phyloP scores from a whole-genome alignment of 2,888 invertebrate species.

The Trachelus iudaicus region DNA sequence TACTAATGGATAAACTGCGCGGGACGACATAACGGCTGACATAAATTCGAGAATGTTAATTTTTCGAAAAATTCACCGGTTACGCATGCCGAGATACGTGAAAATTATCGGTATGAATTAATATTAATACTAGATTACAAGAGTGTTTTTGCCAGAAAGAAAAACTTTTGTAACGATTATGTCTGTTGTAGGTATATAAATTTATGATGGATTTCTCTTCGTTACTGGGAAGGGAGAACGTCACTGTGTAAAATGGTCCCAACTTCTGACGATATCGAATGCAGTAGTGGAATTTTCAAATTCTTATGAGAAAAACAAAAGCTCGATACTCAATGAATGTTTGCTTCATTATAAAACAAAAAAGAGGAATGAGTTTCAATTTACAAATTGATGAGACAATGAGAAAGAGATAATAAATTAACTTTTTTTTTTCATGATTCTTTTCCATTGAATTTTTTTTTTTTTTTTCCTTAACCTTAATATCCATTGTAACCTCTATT shows the following conservation, averaged over 20 bases:
- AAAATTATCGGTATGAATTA: background rate
- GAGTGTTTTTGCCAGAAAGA: background rate
- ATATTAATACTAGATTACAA: background rate
- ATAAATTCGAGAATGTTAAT: background rate
- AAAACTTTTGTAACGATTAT: background rate
- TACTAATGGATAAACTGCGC: slow-evolving; percentile 35
- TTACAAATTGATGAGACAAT: background rate
- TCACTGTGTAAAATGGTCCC: background rate
- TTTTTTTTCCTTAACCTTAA: background rate
- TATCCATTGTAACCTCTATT: background rate
- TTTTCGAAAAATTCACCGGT: background rate
- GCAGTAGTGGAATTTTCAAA: background rate
- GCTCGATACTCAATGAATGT: background rate
- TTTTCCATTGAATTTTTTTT: background rate
- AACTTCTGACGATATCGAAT: background rate
- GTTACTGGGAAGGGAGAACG: background rate
- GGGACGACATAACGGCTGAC: background rate
- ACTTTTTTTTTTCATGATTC: background rate
- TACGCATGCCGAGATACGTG: background rate
- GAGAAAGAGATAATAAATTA: background rate
- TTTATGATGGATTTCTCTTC: background rate
- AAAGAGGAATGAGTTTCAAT: background rate
- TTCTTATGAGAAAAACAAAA: background rate
- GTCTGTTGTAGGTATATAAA: background rate
- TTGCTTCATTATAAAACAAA: background rate